Evolutionary conservation across 2,797 vertebrate genomes (phyloP), one percentile per base, ranked within the genome.

Genomic region (Sebastes taczanowskii): DNA sequence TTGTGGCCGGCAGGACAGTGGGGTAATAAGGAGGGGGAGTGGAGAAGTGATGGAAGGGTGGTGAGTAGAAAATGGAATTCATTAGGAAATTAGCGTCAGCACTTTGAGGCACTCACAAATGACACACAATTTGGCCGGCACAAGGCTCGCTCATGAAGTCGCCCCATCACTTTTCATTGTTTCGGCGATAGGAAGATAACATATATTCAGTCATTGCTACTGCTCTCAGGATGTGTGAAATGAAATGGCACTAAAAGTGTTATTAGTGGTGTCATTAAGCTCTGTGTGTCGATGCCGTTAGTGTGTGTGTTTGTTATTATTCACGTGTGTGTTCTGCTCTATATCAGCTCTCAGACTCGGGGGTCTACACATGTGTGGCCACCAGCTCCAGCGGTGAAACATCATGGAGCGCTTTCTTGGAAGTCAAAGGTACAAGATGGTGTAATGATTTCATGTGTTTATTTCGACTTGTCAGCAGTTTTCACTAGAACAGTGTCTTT

Each of bases 311-410:
- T 59, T 23, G 16, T 34, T 64, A 72, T 74, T 10, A 68, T 78
- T 82, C 30, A 80, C 42, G 16, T 64, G 10, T 20, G 13, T 79
- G 3, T 56, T 23, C 10, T 42, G 0, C 61, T 74, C 4, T 64
- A 3, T 23, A 61, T 34, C 84, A 99, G 99, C 94, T 98, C 63
- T 97, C 97, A 0, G 99, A 99, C 92, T 98, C 97, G 42, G 99
- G 99, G 66, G 98, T 98, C 77, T 99, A 99, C 56, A 99, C 98
- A 4, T 99, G 99, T 38, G 98, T 99, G 90, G 99, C 98, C 3
- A 98, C 98, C 66, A 99, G 99, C 94, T 99, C 99, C 74, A 99
- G 97, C 65, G 99, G 99, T 6, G 99, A 99, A 90, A 99, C 98
- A 0, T 98, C 98, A 3, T 99, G 99, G 99, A 99, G 98, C 73